phyloP scores from a whole-genome alignment of 2,113 vertebrate species.

The Euleptes europaea region DNA sequence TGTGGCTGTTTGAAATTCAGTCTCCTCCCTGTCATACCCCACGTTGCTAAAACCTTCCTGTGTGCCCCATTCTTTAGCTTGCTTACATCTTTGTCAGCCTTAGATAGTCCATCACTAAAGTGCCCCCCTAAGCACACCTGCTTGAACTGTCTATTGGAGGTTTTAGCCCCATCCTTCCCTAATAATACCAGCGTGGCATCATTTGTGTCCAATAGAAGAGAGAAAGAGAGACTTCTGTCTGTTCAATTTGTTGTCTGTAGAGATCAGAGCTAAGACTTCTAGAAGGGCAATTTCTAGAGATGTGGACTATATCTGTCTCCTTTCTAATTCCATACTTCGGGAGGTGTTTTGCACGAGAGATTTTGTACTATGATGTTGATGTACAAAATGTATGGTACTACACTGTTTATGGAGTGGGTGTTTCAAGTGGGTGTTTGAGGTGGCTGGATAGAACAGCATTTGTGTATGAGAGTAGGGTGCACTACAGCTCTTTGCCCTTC shows the following conservation, averaged over 20 bases:
- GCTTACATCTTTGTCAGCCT: neutral
- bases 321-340: neutral
- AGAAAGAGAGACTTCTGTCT: neutral
- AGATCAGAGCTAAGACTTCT: neutral
- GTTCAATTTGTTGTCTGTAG: neutral
- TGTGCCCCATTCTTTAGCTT: neutral
- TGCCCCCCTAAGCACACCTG: neutral
- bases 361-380: neutral
- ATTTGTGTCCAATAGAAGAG: neutral
- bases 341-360: neutral
- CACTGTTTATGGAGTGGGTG: neutral
- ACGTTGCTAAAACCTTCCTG: neutral
- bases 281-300: neutral
- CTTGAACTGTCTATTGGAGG: neutral
- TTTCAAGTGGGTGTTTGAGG: neutral
- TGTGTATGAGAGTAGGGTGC: neutral
- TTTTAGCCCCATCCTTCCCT: neutral
- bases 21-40: neutral
- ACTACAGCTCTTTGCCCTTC: neutral
- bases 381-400: neutral
- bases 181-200: neutral
- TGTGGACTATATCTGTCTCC: neutral
- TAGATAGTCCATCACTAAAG: neutral
- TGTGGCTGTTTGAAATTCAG: neutral
- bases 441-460: neutral